Percentiles rank a stretch among this genome's conserved stretches.
Evolutionary conservation across 2,888 invertebrate genomes (phyloP).

Genomic region (Carpatolechia fugitivella): DNA sequence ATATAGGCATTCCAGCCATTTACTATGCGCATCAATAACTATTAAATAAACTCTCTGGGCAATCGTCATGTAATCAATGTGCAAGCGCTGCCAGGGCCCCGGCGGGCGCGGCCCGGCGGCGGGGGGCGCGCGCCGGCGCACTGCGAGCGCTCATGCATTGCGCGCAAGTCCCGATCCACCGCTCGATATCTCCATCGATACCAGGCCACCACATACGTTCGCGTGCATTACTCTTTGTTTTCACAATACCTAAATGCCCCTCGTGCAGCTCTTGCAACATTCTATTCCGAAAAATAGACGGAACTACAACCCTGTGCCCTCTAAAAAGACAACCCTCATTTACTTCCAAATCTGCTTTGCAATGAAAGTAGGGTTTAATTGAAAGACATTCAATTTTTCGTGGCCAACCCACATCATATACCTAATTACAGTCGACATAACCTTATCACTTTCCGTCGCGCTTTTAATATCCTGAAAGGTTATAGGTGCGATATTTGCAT

Average conservation of each 20-base stretch:
- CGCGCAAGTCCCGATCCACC: too few species aligned
- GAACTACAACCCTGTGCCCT: background rate
- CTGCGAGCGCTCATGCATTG: background rate
- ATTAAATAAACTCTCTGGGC: conserved; percentile 13
- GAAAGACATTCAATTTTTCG: too few species aligned
- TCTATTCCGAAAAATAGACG: too few species aligned
- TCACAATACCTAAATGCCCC: background rate
- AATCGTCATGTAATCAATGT: conserved; percentile 20
- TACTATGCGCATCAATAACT: conserved; percentile 18
- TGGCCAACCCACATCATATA: too few species aligned
- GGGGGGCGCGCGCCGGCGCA: conserved; percentile 7
- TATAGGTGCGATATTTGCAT: too few species aligned
- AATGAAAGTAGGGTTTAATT: too few species aligned
- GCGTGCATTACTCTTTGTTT: background rate
- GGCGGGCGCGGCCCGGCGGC: conserved; percentile 9
- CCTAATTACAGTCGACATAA: background rate
- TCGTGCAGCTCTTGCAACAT: background rate
- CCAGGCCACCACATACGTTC: background rate
- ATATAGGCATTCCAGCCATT: conserved; percentile 21
- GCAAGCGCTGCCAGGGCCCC: conserved; percentile 15
- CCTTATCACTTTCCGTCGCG: too few species aligned
- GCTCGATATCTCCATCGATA: too few species aligned
- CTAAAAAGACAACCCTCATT: background rate
- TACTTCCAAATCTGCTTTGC: background rate
- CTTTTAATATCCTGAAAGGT: too few species aligned